Percentiles rank a stretch among this genome's conserved stretches.
Conservation (phyloP, 35 echinoderm and acorn worm species). For the Heliocidaris tuberculata region DNA sequence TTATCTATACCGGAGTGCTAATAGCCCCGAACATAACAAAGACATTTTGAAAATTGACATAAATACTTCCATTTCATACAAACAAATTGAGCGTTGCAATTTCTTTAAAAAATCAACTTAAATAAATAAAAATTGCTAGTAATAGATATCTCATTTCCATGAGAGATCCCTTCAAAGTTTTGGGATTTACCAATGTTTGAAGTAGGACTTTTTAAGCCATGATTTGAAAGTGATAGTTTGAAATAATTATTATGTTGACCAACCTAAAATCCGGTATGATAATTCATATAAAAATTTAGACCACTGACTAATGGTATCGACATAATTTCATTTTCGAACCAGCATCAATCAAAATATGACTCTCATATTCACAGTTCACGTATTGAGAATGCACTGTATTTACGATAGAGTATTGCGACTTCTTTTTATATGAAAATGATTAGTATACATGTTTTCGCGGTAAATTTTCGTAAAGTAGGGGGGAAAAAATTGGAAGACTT, state of each 20-base stretch:
- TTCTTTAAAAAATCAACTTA: background rate
- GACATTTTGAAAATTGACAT: background rate
- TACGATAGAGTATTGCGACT: too few relatives aligned
- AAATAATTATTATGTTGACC: background rate
- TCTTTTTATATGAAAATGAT: too few relatives aligned
- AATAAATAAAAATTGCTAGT: background rate
- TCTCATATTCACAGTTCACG: too few relatives aligned
- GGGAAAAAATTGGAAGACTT: background rate
- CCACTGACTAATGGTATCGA: background rate
- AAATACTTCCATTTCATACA: background rate
- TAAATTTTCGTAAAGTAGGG: too few relatives aligned
- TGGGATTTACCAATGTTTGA: background rate
- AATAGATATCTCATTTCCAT: background rate
- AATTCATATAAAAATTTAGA: background rate
- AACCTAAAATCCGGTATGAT: too few relatives aligned
- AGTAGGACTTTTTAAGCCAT: background rate
- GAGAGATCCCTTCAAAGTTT: background rate
- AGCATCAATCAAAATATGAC: too few relatives aligned
- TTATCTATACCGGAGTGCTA: background rate
- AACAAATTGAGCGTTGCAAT: background rate
- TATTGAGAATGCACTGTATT: too few relatives aligned
- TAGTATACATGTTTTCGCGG: too few relatives aligned
- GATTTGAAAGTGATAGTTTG: background rate
- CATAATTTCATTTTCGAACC: background rate
- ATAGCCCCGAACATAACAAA: conserved; percentile 1